Conservation (phyloP, 2,888 invertebrate species). For the Zygothrica quintamaculata region DNA sequence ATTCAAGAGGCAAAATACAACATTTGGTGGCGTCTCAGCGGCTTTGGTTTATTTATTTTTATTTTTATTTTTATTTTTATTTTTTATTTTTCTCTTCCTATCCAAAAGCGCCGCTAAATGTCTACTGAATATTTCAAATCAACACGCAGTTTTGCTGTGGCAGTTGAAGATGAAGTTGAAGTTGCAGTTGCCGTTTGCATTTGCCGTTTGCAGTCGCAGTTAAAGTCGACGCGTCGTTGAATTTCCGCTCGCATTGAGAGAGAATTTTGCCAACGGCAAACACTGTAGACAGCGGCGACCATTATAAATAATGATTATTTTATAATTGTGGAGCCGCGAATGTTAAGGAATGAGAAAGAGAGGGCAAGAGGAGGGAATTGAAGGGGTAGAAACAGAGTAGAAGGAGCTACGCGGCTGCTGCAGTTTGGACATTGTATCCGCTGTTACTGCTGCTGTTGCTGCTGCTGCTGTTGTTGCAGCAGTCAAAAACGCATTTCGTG, state of each 20-base stretch:
- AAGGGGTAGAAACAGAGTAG: not conserved
- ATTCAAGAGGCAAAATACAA: conserved; percentile 5
- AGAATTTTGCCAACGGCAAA: conserved; percentile 50
- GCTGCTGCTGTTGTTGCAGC: conserved; percentile 33
- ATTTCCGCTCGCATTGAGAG: conserved; percentile 65
- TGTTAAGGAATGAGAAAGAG: conserved; percentile 6
- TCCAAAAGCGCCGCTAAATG: conserved; percentile 76
- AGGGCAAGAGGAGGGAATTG: not conserved
- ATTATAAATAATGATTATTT: conserved; percentile 78
- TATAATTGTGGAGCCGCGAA: conserved; percentile 68
- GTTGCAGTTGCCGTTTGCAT: conserved; percentile 16
- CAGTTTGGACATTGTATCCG: conserved; percentile 59
- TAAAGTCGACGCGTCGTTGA: conserved; percentile 53
- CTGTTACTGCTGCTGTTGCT: conserved; percentile 18
- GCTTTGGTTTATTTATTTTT: too few species aligned
- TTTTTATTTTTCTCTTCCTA: conserved; percentile 19
- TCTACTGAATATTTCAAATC: conserved; percentile 67
- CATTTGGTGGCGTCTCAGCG: conserved; percentile 33
- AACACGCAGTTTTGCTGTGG: conserved; percentile 73
- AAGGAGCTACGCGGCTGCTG: conserved; percentile 7
- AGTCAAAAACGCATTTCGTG: conserved; percentile 74
- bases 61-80: conserved; percentile 13
- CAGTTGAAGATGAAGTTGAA: conserved; percentile 24
- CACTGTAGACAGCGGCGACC: conserved; percentile 44
- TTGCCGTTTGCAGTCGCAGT: conserved; percentile 18